These are phyloP conservation scores for Merluccius polli DNA, from an alignment of 2,797 vertebrate species.

Conservation along the genomic window DNA sequence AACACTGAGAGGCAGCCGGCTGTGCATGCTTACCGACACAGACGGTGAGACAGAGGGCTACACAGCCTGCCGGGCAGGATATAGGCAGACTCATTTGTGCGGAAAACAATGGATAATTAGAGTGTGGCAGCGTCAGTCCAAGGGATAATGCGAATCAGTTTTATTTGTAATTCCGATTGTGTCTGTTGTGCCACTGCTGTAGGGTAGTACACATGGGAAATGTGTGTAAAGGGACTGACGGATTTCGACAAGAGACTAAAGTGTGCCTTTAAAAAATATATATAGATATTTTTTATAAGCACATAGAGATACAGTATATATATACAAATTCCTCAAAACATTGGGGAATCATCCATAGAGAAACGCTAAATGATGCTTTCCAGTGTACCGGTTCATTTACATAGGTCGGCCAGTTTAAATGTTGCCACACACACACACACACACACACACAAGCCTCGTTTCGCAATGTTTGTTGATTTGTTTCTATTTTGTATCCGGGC, in stretches of 20 bases:
- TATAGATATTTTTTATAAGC: background rate
- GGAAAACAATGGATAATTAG: background rate
- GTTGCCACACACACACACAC: constrained; percentile 2
- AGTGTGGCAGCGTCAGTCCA: background rate
- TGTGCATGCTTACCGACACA: constrained; percentile 10
- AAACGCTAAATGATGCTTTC: background rate
- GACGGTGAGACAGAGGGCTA: constrained; percentile 11
- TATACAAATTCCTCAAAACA: background rate
- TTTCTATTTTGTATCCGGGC: constrained; percentile 47
- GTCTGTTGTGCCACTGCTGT: constrained; percentile 24
- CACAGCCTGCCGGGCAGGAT: constrained; percentile 22
- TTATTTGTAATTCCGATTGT: constrained; percentile 10
- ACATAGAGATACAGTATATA: background rate
- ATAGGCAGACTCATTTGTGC: constrained; percentile 5
- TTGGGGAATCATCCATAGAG: background rate
- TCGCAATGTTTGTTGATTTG: constrained; percentile 48
- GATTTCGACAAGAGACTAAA: background rate
- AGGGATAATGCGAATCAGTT: constrained; percentile 5
- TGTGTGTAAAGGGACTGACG: background rate
- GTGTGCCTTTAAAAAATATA: too few relatives aligned
- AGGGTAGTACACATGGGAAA: background rate
- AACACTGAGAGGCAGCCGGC: constrained; percentile 24
- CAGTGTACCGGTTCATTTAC: background rate
- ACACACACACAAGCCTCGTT: constrained; percentile 24
- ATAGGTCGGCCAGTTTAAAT: background rate